Evolutionary conservation across 1,140 invertebrate genomes (phyloP).

Genomic region (Araneus ventricosus): DNA sequence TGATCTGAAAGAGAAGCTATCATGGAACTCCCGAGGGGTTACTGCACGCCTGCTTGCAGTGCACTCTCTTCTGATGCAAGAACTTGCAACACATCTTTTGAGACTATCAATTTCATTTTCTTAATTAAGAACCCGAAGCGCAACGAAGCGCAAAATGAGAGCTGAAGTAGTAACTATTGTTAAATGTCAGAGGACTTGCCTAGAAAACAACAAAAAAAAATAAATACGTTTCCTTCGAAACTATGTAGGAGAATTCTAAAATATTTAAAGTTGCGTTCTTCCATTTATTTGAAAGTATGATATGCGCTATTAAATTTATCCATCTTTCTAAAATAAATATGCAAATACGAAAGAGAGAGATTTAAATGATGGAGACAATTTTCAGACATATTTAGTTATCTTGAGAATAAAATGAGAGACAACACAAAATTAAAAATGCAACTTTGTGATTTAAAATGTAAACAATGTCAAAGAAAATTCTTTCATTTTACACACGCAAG

Average conservation of each 20-base stretch:
- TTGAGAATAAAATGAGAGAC: no score
- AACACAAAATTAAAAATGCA: no score
- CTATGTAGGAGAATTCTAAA: neutral
- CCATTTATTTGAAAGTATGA: neutral
- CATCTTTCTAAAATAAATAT: no score
- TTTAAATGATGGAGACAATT: no score
- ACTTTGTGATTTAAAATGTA: no score
- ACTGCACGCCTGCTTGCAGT: neutral
- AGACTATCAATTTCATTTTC: neutral
- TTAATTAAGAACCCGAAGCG: neutral
- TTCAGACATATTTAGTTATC: no score
- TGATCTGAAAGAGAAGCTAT: neutral
- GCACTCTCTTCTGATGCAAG: neutral
- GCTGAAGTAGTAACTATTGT: conserved; percentile 11
- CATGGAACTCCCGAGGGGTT: neutral
- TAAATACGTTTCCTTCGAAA: neutral
- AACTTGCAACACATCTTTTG: neutral
- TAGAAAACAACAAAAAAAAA: neutral
- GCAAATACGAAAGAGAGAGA: no score
- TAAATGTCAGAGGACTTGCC: neutral
- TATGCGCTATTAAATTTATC: no score
- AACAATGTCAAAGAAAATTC: no score
- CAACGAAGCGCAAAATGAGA: conserved; percentile 6
- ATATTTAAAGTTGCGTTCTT: neutral
- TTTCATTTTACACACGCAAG: no score